Percentiles rank a stretch among this genome's conserved stretches.
Evolutionary conservation across 2,888 invertebrate species (phyloP).

Genomic region (Glomeris marginata): DNA sequence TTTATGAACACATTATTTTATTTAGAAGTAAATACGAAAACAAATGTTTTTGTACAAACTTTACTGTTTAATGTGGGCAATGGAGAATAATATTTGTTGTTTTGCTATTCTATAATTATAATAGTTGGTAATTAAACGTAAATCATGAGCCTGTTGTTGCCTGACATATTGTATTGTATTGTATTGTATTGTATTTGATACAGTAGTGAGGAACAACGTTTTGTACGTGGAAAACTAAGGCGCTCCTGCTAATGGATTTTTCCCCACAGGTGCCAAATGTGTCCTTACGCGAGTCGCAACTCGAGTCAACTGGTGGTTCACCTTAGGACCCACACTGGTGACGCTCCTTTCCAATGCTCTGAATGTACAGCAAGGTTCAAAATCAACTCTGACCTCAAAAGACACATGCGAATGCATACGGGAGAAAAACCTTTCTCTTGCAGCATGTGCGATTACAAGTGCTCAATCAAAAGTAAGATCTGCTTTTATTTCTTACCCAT

Average conservation of each 20-base stretch:
- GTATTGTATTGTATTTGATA: too few relatives aligned
- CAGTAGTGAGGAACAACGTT: conserved; percentile 6
- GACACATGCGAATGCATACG: conserved; percentile 63
- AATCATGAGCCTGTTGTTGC: too few relatives aligned
- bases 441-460: conserved; percentile 65
- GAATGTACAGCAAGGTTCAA: conserved; percentile 63
- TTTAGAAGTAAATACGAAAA: too few relatives aligned
- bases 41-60: too few relatives aligned
- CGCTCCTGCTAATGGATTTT: neutral
- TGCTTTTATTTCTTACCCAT: too few relatives aligned
- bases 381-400: conserved; percentile 53
- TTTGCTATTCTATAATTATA: too few relatives aligned
- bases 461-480: conserved; percentile 75
- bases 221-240: conserved; percentile 12
- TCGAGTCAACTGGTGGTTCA: conserved; percentile 36
- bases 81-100: too few relatives aligned
- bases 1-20: too few relatives aligned
- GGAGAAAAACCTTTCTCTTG: conserved; percentile 63
- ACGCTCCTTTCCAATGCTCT: conserved; percentile 64
- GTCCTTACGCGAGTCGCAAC: conserved; percentile 34
- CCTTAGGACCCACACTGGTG: conserved; percentile 63
- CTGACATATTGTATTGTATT: too few relatives aligned
- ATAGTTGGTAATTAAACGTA: too few relatives aligned
- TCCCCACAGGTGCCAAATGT: conserved; percentile 34
- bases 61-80: too few relatives aligned